Evolutionary conservation across 2,797 vertebrate species (phyloP).

Genomic region (Jordanella pulchra): DNA sequence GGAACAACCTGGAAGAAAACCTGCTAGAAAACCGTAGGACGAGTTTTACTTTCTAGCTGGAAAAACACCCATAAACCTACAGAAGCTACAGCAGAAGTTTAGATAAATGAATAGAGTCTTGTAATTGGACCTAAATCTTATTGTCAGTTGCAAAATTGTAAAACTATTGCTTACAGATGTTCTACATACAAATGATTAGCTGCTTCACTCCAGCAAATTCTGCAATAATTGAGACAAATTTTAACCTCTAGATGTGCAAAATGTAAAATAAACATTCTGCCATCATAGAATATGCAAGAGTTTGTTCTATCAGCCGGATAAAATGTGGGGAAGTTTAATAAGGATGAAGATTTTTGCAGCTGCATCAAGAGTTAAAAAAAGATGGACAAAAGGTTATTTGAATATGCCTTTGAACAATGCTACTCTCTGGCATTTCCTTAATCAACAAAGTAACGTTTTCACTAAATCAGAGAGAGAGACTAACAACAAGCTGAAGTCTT

Average conservation of each 20-base stretch:
- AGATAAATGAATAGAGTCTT: too few species aligned
- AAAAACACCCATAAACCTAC: too few species aligned
- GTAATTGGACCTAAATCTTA: neutral
- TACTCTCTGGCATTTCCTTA: neutral
- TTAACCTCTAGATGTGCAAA: neutral
- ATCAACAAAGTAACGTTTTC: slow-evolving; percentile 17
- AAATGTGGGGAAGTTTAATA: neutral
- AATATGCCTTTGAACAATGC: neutral
- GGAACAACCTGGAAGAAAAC: too few species aligned
- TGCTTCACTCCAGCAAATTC: neutral
- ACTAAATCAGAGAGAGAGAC: neutral
- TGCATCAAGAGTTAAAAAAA: neutral
- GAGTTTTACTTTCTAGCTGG: too few species aligned
- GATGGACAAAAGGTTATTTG: neutral
- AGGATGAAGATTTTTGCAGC: neutral
- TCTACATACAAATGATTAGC: neutral
- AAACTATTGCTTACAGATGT: neutral
- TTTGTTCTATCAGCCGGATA: neutral
- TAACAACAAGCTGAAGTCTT: neutral
- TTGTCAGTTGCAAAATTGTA: neutral
- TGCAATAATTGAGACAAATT: neutral
- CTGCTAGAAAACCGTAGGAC: too few species aligned
- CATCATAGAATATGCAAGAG: too few species aligned
- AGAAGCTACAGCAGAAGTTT: too few species aligned
- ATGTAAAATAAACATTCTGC: too few species aligned